Conservation (phyloP, 2,888 invertebrate genomes). For the Metallyticus violacea region DNA sequence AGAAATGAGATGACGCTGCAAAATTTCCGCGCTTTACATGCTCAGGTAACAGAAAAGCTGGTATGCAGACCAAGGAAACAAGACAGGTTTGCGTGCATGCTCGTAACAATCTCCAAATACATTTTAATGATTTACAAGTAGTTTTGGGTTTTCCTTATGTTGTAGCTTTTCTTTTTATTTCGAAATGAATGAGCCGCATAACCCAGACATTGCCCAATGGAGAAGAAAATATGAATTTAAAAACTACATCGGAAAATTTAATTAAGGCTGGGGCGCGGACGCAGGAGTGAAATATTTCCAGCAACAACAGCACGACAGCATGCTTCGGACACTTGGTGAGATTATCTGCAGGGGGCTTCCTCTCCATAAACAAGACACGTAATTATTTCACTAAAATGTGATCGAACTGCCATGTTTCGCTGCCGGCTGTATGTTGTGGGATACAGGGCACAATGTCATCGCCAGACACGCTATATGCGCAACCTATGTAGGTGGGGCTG, state of each 20-base stretch:
- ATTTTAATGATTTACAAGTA: too few species aligned
- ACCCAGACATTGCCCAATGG: neutral
- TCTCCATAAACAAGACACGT: constrained; percentile 2
- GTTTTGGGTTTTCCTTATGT: too few species aligned
- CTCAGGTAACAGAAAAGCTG: too few species aligned
- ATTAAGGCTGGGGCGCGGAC: neutral
- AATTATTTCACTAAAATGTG: neutral
- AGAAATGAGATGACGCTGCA: too few species aligned
- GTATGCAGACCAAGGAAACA: too few species aligned
- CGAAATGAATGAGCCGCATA: neutral
- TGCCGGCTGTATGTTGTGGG: neutral
- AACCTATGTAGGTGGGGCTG: neutral
- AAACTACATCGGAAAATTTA: neutral
- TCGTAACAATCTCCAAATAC: too few species aligned
- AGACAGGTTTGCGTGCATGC: too few species aligned
- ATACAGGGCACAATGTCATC: neutral
- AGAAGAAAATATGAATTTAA: neutral
- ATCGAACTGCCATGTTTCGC: neutral
- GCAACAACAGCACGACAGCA: neutral
- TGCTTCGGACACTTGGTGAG: neutral
- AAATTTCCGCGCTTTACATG: too few species aligned
- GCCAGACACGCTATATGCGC: neutral
- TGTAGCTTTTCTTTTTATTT: too few species aligned
- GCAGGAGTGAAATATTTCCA: neutral
- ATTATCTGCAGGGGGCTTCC: neutral